Evolutionary conservation across 2,113 vertebrate species (phyloP), one percentile per base, ranked within the genome.

Genomic region (Gallinago paraguaiae): DNA sequence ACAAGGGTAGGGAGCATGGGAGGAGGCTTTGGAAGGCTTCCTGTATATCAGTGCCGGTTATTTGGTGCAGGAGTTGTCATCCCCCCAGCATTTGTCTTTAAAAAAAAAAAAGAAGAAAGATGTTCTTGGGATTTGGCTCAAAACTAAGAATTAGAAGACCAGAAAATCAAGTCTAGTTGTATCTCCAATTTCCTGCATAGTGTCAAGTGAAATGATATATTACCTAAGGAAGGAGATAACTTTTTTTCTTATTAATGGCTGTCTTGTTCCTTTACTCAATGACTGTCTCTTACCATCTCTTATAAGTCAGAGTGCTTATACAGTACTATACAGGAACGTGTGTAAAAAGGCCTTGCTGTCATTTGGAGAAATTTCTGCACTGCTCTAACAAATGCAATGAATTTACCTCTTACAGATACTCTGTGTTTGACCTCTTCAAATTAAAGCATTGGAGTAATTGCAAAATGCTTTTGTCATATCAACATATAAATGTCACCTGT

Each of bases 401-500:
- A 45, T 67, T 86, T 67, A 33, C 51, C 28, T 83, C 88, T 56
- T 75, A 28, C 9, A 82, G 59, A 70, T 57, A 30, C 9, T 45
- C 45, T 51, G 25, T 30, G 33, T 53, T 39, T 51, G 51, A 63
- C 22, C 56, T 67, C 69, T 93, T 83, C 74, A 82, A 86, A 93
- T 48, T 24, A 79, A 90, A 82, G 24, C 41, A 64, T 1, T n/a
- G 57, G 33, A 84, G 76, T 67, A 68, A 71, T 71, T 81, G 57
- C 56, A 92, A 84, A 94, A 95, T 35, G 63, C 3, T 3, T 60
- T 92, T 84, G 23, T 77, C 69, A 31, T 33, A 79, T 61, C 59
- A 94, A 88, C 74, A 93, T 30, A 56, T 57, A 86, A 92, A 94
- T 48, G 56, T 22, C 61, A 88, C 53, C 56, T 60, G 59, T 74